phyloP scores from a whole-genome alignment of 1,140 invertebrate species.

The Drosophila sechellia region DNA sequence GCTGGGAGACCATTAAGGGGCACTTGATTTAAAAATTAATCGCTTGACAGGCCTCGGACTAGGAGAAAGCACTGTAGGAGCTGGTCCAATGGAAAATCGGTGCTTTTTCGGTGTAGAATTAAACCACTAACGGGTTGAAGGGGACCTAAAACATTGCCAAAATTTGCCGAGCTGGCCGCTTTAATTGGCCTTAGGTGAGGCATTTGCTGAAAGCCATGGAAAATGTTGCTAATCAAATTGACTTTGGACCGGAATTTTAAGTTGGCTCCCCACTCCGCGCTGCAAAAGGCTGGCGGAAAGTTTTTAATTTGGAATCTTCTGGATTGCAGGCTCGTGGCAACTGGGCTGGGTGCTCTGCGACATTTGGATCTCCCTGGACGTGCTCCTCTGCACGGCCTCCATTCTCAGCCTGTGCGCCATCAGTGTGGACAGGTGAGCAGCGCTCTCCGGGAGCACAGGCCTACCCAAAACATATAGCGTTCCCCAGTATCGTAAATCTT shows the following conservation, averaged over 20 bases:
- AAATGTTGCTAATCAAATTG: conserved; percentile 60
- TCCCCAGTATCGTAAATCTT: conserved; percentile 33
- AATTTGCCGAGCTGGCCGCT: conserved; percentile 19
- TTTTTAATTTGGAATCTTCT: conserved; percentile 54
- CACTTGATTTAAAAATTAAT: conserved; percentile 61
- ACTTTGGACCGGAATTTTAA: conserved; percentile 58
- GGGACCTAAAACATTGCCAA: conserved; percentile 16
- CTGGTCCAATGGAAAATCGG: conserved; percentile 6
- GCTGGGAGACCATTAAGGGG: conserved; percentile 33
- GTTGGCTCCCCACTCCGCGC: conserved; percentile 9
- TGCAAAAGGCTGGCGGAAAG: conserved; percentile 22
- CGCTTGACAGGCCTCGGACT: conserved; percentile 40
- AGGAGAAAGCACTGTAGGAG: conserved; percentile 14
- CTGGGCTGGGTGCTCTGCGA: conserved; percentile 92
- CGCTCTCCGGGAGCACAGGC: conserved; percentile 84
- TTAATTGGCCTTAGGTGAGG: conserved; percentile 51
- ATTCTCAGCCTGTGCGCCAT: conserved; percentile 93
- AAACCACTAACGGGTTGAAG: conserved; percentile 6
- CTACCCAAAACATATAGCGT: neutral
- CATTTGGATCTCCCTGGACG: conserved; percentile 96
- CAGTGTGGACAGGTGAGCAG: conserved; percentile 88
- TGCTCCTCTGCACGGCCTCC: conserved; percentile 95
- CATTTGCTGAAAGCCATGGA: conserved; percentile 28
- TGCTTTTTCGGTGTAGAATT: neutral
- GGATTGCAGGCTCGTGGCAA: conserved; percentile 89